A percentile compares a stretch with the other conserved stretches of the same genome.
Evolutionary conservation across 2,888 invertebrate species (phyloP).

Genomic region (Urechis unicinctus): DNA sequence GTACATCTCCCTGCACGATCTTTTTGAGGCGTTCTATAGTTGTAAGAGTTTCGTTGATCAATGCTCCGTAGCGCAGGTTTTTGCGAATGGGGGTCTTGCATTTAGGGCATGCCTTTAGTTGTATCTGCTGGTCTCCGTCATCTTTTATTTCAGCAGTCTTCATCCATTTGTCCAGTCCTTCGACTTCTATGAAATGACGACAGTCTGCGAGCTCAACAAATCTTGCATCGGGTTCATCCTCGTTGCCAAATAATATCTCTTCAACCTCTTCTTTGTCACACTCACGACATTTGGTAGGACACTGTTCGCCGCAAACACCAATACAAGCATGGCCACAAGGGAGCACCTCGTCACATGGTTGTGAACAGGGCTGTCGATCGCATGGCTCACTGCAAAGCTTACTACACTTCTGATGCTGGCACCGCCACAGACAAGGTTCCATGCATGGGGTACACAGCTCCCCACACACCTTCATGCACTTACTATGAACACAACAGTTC

Average conservation of each 20-base stretch:
- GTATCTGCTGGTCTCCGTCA: constrained; percentile 18
- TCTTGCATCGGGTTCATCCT: constrained; percentile 56
- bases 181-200: constrained; percentile 44
- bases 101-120: constrained; percentile 54
- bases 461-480: constrained; percentile 34
- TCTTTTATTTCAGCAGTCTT: constrained; percentile 5
- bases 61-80: constrained; percentile 58
- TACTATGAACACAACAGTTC: constrained; percentile 38
- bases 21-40: constrained; percentile 45
- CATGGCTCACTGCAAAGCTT: constrained; percentile 47
- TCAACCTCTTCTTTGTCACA: constrained; percentile 53
- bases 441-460: constrained; percentile 38
- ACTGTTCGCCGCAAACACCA: constrained; percentile 68
- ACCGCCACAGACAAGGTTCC: constrained; percentile 45
- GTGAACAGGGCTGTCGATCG: constrained; percentile 38
- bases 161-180: constrained; percentile 44
- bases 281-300: constrained; percentile 59
- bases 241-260: constrained; percentile 52
- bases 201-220: constrained; percentile 44
- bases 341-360: constrained; percentile 40
- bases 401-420: constrained; percentile 37
- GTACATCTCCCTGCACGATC: background rate
- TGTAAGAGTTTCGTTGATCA: constrained; percentile 50
- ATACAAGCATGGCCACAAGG: constrained; percentile 60
- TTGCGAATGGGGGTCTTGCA: constrained; percentile 60